Base-by-base conservation (phyloP, 2,888 invertebrate species). In the Phalangium opilio region DNA sequence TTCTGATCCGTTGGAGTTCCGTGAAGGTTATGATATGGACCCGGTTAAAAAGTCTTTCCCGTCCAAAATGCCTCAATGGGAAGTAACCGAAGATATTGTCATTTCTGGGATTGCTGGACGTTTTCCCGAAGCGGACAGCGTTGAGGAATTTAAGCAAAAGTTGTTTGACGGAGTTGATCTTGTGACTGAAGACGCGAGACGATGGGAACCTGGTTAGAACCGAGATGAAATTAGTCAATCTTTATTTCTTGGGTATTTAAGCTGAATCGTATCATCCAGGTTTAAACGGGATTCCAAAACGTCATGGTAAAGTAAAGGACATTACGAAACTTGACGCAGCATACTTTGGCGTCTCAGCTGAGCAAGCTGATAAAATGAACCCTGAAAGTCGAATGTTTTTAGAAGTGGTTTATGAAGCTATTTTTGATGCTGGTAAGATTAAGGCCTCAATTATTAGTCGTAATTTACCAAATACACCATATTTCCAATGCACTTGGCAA, bases 91-190 rank as follows among this genome's bases (percentile, higher is more conserved):
- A 50, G 74, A 87, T 59, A 84, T 85, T 59, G 79, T 89, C 61
- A 75, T 80, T 42, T 68, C 75, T 27, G 87, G 89, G 17, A 73
- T 87, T 59, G 84, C 86, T 47, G 82, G 81, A 0, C 80, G 93
- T 55, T 74, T 95, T 58, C 96, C 96, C 11, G 87, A 95, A 70
- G 86, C 85, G 55, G 76, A 79, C 59, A 81, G 74, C 67, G 81
- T 96, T 62, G 85, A 85, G 58, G 93, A 96, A 70, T 95, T 96
- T 69, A 82, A 81, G 62, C 75, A 83, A 61, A 81, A 93, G 67
- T 76, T 96, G 47, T 82, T 89, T 67, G 81, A 81, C 52, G 86
- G 87, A 47, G 76, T 87, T 40, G 95, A 96, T 66, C 78, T 96
- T 72, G 81, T 95, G 53, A 91, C 87, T 27, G 90, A 83, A 57